Evolutionary conservation across 2,888 invertebrate genomes (phyloP), one percentile per base, ranked within the genome.

Genomic region (Mechanitis mazaeus): DNA sequence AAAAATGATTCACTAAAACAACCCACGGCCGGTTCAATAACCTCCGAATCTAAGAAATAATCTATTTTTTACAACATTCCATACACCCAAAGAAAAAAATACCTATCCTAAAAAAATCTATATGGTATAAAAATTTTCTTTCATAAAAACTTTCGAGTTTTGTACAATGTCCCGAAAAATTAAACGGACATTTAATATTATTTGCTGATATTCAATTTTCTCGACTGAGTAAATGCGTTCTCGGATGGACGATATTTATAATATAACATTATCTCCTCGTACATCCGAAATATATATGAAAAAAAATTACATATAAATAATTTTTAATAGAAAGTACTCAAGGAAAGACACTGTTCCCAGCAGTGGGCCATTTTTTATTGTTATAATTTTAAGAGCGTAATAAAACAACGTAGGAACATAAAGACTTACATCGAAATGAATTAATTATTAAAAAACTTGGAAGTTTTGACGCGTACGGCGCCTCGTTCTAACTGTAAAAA

Each of bases 11-110:
- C 76, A 79, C 84, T 81, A 84, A 84, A 84, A 70, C 84, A 83
- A 84, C 86, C 87, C 87, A 87, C 87, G 78, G 80, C 79, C 80
- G 62, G 55, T 83, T 83, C 66, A 82, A 83, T 85, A 76, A 77
- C 73, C 76, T 75, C 78, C 78, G 76, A 77, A 81, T 83, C 80
- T 82, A 84, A 79, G 79, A 82, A 81, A 79, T 81, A 83, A 75
- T 70, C 85, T 86, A 88, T 82, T 87, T 89, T 88, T 84, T 88
- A 88, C 87, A 88, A 78, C 81, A 82, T 87, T 78, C 87, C 88
- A 84, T 87, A 87, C 87, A 88, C 87, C 88, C 84, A 77, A 75
- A 75, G 82, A 31, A 31, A 81, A 81, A 78, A 78, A 79, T 76
- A 71, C 69, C 74, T 78, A 79, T 74, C 54, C 82, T 85, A 77